Percentiles rank a stretch among this genome's conserved stretches.
These are phyloP conservation scores for Machimus rusticus DNA, from an alignment of 2,888 invertebrate species.

Conservation along the genomic window DNA sequence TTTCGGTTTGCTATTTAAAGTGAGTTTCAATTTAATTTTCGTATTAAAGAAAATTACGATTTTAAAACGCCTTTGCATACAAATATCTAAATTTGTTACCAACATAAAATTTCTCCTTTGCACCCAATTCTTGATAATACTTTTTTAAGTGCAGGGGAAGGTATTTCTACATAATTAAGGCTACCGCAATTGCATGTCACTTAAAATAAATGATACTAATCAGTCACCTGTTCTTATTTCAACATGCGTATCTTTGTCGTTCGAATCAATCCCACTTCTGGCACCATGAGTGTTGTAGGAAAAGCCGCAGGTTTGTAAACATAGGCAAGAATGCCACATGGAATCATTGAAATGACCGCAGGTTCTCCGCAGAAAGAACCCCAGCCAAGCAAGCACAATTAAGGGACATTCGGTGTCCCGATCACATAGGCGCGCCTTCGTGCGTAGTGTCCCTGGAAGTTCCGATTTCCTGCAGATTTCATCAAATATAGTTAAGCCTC, in stretches of 20 bases:
- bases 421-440: background rate
- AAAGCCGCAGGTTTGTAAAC: background rate
- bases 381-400: background rate
- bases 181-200: background rate
- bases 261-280: background rate
- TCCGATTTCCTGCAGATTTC: background rate
- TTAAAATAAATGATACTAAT: background rate
- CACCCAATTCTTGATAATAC: no score
- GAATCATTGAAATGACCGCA: background rate
- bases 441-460: background rate
- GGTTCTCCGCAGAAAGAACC: background rate
- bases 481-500: background rate
- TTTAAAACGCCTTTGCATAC: no score
- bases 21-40: no score
- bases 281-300: background rate
- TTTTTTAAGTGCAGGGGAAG: background rate
- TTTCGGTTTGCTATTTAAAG: no score
- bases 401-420: background rate
- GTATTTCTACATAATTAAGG: background rate
- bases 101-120: no score
- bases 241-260: background rate
- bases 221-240: background rate
- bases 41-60: no score
- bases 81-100: no score
- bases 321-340: background rate